Conservation (phyloP, 2,888 invertebrate species). For the Beris morrisii region DNA sequence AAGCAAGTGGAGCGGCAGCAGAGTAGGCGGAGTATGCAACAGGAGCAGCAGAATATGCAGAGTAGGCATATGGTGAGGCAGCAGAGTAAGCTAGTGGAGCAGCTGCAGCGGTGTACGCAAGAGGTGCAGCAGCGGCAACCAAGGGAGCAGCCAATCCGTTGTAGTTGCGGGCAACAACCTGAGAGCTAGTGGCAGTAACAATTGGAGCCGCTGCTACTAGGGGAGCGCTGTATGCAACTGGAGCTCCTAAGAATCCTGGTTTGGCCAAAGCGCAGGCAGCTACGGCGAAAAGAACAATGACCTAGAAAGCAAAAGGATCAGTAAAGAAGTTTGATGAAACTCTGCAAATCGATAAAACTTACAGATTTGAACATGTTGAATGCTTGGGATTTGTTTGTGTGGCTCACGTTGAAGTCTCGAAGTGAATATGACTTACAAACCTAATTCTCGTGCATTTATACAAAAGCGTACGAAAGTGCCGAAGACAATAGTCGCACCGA, state of each 20-base stretch:
- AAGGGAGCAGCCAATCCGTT: conserved; percentile 62
- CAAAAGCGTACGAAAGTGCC: neutral
- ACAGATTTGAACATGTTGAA: conserved; percentile 12
- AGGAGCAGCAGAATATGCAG: conserved; percentile 43
- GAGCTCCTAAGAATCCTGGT: conserved; percentile 36
- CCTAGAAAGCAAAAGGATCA: neutral
- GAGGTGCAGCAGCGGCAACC: conserved; percentile 11
- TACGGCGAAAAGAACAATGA: neutral
- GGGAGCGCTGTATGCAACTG: conserved; percentile 55
- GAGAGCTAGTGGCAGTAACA: conserved; percentile 62
- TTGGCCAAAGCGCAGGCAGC: neutral
- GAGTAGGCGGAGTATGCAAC: conserved; percentile 18
- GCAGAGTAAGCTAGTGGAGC: conserved; percentile 43
- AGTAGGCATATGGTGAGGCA: conserved; percentile 45
- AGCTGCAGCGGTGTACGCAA: conserved; percentile 45
- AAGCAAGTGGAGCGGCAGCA: neutral
- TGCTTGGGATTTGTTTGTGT: conserved; percentile 19
- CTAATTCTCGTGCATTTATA: conserved; percentile 2
- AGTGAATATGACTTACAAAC: conserved; percentile 8
- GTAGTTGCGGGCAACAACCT: conserved; percentile 65
- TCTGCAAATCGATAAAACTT: neutral
- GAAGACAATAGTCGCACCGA: neutral
- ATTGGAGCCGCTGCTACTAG: conserved; percentile 46
- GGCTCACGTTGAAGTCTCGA: conserved; percentile 3
- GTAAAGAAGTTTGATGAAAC: too few species aligned